Conservation (phyloP, 2,113 vertebrate species). For the Tylochromis polylepis region DNA sequence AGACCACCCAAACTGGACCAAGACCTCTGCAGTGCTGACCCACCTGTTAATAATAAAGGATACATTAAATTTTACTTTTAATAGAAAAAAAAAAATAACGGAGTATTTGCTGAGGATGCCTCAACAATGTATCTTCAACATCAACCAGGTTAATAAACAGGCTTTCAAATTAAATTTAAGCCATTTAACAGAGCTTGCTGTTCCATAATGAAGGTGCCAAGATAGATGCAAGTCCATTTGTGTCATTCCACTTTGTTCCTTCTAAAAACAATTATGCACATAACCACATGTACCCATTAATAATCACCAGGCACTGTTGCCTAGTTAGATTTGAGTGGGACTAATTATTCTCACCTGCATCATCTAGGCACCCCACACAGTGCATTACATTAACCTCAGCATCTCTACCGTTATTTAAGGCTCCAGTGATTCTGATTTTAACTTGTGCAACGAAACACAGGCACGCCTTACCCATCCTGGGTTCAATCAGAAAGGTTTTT, state of each 20-base stretch:
- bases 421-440: background rate
- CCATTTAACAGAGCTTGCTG: background rate
- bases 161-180: background rate
- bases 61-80: fast-evolving
- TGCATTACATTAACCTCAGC: background rate
- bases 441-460: background rate
- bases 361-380: background rate
- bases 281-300: background rate
- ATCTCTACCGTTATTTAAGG: background rate
- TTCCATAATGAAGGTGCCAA: background rate
- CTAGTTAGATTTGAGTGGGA: background rate
- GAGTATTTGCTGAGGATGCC: fast-evolving
- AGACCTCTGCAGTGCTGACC: background rate
- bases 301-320: background rate
- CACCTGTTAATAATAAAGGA: background rate
- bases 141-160: background rate
- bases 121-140: background rate
- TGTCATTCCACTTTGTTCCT: background rate
- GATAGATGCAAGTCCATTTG: background rate
- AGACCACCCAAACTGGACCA: background rate
- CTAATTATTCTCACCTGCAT: background rate
- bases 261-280: background rate
- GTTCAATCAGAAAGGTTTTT: background rate
- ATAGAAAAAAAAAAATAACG: background rate
- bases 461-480: background rate